Percentiles rank a stretch among this genome's conserved stretches.
Evolutionary conservation across 2,113 vertebrate species (phyloP).

Genomic region (Zosterops japonicus): DNA sequence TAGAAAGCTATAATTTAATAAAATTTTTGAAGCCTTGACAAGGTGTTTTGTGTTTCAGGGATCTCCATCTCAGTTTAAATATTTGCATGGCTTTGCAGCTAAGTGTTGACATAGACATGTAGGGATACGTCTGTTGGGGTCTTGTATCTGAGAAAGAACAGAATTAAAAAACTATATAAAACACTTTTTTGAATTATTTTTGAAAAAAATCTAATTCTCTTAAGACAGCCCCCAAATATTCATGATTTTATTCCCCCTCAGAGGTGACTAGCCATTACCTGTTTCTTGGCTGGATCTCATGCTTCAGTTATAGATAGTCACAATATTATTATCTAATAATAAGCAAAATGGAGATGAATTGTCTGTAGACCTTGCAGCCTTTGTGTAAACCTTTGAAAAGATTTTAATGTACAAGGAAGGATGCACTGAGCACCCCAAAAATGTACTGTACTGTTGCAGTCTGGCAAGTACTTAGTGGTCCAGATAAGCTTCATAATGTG

Average conservation of each 20-base stretch:
- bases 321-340: not conserved
- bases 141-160: not conserved
- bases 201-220: not conserved
- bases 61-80: not conserved
- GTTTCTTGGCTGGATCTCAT: not conserved
- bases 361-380: not conserved
- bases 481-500: not conserved
- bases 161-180: not conserved
- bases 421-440: not conserved
- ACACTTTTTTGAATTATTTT: not conserved
- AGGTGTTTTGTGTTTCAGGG: constrained; percentile 1
- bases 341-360: not conserved
- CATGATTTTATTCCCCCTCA: not conserved
- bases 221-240: not conserved
- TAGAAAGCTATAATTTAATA: constrained; percentile 37
- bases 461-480: not conserved
- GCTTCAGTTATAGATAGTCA: not conserved
- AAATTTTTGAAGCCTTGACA: not conserved
- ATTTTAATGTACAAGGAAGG: not conserved
- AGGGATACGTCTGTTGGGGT: not conserved
- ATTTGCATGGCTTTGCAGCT: not conserved
- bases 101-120: not conserved
- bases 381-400: not conserved
- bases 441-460: not conserved
- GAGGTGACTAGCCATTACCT: not conserved